phyloP scores from a whole-genome alignment of 1,140 invertebrate genomes.

The Augochlora pura region DNA sequence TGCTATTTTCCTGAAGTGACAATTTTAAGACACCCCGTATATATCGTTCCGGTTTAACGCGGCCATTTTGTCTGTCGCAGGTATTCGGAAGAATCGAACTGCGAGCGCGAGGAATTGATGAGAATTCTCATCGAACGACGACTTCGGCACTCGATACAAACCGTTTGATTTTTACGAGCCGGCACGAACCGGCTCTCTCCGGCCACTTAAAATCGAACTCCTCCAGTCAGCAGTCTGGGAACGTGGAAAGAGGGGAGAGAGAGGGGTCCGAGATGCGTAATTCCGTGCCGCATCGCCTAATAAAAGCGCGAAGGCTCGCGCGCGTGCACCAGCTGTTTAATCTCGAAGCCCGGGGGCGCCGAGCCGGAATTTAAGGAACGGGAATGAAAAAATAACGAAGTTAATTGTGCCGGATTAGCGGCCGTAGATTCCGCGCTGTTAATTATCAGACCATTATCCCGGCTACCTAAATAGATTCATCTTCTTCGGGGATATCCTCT shows the following conservation, averaged over 20 bases:
- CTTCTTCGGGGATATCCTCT: background rate
- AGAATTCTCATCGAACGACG: background rate
- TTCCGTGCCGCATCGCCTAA: slow-evolving; percentile 12
- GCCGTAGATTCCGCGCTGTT: background rate
- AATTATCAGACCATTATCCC: background rate
- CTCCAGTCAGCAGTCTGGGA: background rate
- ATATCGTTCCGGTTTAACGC: too few species aligned
- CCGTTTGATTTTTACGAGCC: slow-evolving; percentile 57
- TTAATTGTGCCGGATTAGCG: slow-evolving; percentile 11
- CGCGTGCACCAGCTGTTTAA: slow-evolving; percentile 12
- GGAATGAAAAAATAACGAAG: background rate
- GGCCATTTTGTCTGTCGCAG: too few species aligned
- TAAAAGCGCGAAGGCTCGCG: slow-evolving; percentile 33
- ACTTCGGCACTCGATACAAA: slow-evolving; percentile 47
- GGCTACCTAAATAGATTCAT: background rate
- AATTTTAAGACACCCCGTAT: too few species aligned
- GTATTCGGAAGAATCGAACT: too few species aligned
- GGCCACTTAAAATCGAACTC: slow-evolving; percentile 19
- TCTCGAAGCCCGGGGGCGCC: background rate
- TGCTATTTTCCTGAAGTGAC: too few species aligned
- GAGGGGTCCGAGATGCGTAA: slow-evolving; percentile 19
- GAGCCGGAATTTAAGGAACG: background rate
- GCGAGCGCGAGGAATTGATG: background rate
- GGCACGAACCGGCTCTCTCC: slow-evolving; percentile 20
- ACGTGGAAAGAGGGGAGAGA: too few species aligned